Base-by-base conservation (phyloP, 2,113 vertebrate species). In the Laticauda laticaudata region DNA sequence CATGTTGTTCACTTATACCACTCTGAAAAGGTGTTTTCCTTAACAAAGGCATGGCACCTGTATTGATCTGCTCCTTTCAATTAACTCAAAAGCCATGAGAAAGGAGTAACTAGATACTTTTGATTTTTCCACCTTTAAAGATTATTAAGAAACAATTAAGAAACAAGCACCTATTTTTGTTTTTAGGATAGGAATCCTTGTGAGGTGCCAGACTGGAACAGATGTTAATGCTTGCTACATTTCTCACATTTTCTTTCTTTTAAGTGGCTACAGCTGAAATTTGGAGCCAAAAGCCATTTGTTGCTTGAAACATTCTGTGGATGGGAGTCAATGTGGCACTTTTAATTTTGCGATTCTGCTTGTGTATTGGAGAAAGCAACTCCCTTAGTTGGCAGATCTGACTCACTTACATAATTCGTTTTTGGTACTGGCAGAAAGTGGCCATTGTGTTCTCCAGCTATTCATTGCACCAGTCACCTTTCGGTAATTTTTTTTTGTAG, bases 391-490 rank as follows among this genome's bases (percentile, higher is more conserved):
- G 34, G 2, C 55, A 39, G 10, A 24, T 87, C 69, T 0, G 0
- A 26, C 69, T 34, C 94, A 92, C 61, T 14, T 81, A 23, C 48
- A 95, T 53, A 81, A 91, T 69, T 91, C 91, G n/a, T 64, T 56
- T 94, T 59, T 91, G 94, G 93, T 94, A 95, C 93, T 94, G 95
- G 94, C 59, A 39, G 0, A 90, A 91, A 94, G 86, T 61, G 57
- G 92, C 53, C 48, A 64, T 45, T 95, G 93, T 91, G 92, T 96
- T 93, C 94, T 92, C 90, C 95, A 88, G 45, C 26, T 51, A 91
- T 85, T 94, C 96, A 95, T 91, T 91, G 34, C 96, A 95, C 93
- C 93, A 39, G 4, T 90, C 95, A 93, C 59, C 54, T 69, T 94
- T 93, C 48, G 94, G 3, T 92, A 92, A 88, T 90, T 92, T 91